Percentiles rank a stretch among this genome's conserved stretches.
Evolutionary conservation across 2,113 vertebrate genomes (phyloP).

Genomic region (Elanus axillaris): DNA sequence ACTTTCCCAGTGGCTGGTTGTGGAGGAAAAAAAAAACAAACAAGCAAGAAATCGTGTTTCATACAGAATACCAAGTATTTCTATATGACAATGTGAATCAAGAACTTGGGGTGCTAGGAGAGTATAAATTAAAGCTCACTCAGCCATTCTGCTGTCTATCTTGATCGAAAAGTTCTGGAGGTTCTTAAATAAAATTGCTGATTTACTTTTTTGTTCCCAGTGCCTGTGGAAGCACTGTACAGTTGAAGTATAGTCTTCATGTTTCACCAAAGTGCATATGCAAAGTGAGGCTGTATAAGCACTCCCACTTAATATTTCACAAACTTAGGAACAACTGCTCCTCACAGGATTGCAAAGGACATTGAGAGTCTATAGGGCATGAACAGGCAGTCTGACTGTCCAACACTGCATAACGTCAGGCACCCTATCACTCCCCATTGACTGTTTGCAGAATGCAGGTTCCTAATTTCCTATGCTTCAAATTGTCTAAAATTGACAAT

Average conservation of each 20-base stretch:
- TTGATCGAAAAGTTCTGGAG: slow-evolving; percentile 18
- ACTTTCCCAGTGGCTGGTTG: slow-evolving; percentile 19
- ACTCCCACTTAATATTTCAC: not conserved
- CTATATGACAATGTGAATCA: slow-evolving; percentile 24
- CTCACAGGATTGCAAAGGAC: not conserved
- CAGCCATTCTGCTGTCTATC: slow-evolving; percentile 30
- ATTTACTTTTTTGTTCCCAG: not conserved
- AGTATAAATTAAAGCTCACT: slow-evolving; percentile 30
- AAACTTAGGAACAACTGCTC: not conserved
- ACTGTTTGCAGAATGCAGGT: not conserved
- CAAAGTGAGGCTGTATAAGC: not conserved
- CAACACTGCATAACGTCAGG: not conserved
- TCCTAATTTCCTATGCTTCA: not conserved
- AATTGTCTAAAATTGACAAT: not conserved
- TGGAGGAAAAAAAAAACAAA: not conserved
- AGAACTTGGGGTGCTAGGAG: not conserved
- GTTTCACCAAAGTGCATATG: not conserved
- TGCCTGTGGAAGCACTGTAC: not conserved
- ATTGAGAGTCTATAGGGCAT: not conserved
- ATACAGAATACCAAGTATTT: slow-evolving; percentile 38
- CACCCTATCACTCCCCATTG: not conserved
- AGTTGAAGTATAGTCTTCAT: not conserved
- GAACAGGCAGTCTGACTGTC: not conserved
- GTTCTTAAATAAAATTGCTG: not conserved
- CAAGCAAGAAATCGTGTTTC: not conserved